Evolutionary conservation across 1,140 invertebrate genomes (phyloP), one percentile per base, ranked within the genome.

Genomic region (Diploscapter pachys): DNA sequence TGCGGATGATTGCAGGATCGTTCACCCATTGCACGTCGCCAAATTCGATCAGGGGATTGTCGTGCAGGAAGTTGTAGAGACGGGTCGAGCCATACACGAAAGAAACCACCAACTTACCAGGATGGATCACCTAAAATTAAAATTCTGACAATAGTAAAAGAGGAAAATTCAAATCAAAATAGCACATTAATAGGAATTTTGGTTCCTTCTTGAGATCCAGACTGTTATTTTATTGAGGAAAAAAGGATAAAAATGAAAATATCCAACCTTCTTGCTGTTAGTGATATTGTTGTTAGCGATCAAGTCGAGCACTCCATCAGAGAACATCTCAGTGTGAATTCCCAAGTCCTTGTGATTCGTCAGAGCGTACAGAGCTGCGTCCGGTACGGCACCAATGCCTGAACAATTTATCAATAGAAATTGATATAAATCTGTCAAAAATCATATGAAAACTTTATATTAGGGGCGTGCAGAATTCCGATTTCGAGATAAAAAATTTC

Each of bases 291-390:
- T 94, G 11, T 89, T 89, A 69, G 91, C 89, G 0, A 94, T 91
- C 31, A 97, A 88, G 78, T 94, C 92, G 3, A 96, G 90, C 64
- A 96, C 91, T 3, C 93, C 93, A 78, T 93, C 92, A 78, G 91
- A 91, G 85, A 96, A 93, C 91, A 96, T 95, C 87, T 97, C 94
- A 0, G 93, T 93, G 85, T 96, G 94, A 68, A 97, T 90, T 3
- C 94, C 94, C 1, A 96, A 88, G 87, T 96, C 92, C 84, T 94
- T 94, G 87, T 97, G 94, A 81, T 91, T 89, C 63, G 88, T 90
- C 52, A 96, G 87, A 0, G 90, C 89, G 2, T 90, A 89, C 1
- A 96, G 86, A 9, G 95, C 92, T 8, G 93, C 92, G 86, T 97
- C 93, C 0, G 94, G 94, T 82, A 97, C 94, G 79, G 90, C 93